A percentile compares a stretch with the other conserved stretches of the same genome.
Evolutionary conservation across 2,797 vertebrate species (phyloP).

Genomic region (Poecilia wingei): DNA sequence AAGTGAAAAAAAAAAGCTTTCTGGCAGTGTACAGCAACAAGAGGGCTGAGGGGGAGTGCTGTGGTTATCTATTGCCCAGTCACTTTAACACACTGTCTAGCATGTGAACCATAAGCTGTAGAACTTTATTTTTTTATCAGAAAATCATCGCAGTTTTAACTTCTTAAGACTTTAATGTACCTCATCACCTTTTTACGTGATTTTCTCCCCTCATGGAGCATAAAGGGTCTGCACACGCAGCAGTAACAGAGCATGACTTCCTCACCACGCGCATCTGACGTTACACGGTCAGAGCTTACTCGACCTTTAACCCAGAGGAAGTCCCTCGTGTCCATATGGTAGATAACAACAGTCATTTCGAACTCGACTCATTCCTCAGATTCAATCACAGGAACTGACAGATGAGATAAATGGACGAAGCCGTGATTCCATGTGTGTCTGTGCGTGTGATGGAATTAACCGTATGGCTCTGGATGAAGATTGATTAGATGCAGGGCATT

Average conservation of each 20-base stretch:
- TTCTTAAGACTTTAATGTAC: background rate
- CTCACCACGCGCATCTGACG: slow-evolving; percentile 45
- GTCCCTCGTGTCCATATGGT: slow-evolving; percentile 48
- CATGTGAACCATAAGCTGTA: background rate
- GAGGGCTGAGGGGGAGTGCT: background rate
- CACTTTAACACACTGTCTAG: background rate
- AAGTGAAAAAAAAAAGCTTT: background rate
- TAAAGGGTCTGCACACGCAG: slow-evolving; percentile 19
- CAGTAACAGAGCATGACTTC: slow-evolving; percentile 18
- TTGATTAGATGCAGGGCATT: slow-evolving; percentile 55
- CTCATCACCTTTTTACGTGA: background rate
- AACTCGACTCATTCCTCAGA: slow-evolving; percentile 22
- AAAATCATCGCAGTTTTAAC: too few species aligned
- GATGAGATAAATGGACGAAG: slow-evolving; percentile 28
- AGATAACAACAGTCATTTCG: slow-evolving; percentile 41
- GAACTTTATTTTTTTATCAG: background rate
- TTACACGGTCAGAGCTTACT: slow-evolving; percentile 51
- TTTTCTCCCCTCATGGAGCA: background rate
- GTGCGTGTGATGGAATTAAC: slow-evolving; percentile 21
- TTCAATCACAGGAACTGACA: slow-evolving; percentile 54
- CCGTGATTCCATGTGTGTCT: slow-evolving; percentile 29
- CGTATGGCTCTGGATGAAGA: slow-evolving; percentile 33
- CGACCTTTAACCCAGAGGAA: slow-evolving; percentile 62
- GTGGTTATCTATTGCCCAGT: background rate
- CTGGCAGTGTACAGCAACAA: background rate